These are phyloP conservation scores for Umimayanthus kanabou DNA, from an alignment of 92 coral and sea anemone species.

Conservation along the genomic window DNA sequence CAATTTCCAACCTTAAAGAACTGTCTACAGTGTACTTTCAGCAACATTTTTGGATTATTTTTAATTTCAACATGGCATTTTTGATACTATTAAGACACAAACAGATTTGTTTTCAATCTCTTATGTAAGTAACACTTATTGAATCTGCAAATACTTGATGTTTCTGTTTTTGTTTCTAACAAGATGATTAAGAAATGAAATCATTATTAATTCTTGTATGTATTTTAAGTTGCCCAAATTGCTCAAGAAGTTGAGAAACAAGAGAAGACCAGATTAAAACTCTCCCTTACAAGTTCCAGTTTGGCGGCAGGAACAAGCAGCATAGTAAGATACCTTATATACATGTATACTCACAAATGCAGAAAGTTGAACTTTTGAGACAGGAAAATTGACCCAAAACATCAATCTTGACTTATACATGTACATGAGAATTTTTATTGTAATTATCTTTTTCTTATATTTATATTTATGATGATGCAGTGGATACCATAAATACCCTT, in stretches of 20 bases:
- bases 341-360: background rate
- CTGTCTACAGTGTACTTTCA: too few relatives aligned
- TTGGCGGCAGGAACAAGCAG: constrained; percentile 42
- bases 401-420: too few relatives aligned
- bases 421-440: too few relatives aligned
- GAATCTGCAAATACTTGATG: background rate
- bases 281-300: constrained; percentile 45
- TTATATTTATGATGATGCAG: too few relatives aligned
- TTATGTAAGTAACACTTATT: background rate
- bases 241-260: constrained; percentile 78
- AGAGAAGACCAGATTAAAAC: constrained; percentile 63
- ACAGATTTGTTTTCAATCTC: background rate
- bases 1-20: too few relatives aligned
- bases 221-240: constrained; percentile 67
- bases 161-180: too few relatives aligned
- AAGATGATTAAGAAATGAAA: too few relatives aligned
- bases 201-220: background rate
- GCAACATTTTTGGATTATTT: too few relatives aligned
- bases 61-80: too few relatives aligned
- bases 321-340: constrained; percentile 39
- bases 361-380: background rate
- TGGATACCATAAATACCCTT: too few relatives aligned
- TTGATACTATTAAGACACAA: too few relatives aligned
- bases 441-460: too few relatives aligned
- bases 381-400: background rate